Evolutionary conservation across 2,797 vertebrate species (phyloP).

Genomic region (Clarias fuscus): DNA sequence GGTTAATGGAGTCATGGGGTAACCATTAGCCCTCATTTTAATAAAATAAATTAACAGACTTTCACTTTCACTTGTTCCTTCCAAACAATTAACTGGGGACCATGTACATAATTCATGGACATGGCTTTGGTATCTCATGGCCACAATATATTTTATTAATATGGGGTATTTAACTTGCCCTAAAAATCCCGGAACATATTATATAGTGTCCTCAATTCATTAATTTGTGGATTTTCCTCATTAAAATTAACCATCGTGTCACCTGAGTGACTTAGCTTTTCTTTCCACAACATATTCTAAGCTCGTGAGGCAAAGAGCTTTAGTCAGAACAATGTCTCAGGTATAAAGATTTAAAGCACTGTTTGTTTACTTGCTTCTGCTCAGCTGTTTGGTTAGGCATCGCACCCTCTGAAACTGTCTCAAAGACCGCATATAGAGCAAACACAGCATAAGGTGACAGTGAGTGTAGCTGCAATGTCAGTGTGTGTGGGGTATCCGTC

Average conservation of each 20-base stretch:
- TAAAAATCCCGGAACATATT: not conserved
- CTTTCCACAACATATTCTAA: slow-evolving; percentile 9
- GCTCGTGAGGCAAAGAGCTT: not conserved
- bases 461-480: slow-evolving; percentile 70
- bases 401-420: not conserved
- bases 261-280: not conserved
- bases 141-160: not conserved
- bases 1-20: not conserved
- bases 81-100: not conserved
- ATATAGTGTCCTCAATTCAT: not conserved
- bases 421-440: slow-evolving; percentile 61
- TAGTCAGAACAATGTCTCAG: slow-evolving; percentile 2
- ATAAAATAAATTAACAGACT: not conserved
- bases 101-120: not conserved
- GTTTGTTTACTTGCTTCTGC: slow-evolving; percentile 41
- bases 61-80: not conserved
- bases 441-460: slow-evolving; percentile 72
- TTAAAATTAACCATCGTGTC: not conserved
- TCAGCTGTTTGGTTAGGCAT: slow-evolving; percentile 23
- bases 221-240: not conserved
- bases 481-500: slow-evolving; percentile 73
- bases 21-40: not conserved
- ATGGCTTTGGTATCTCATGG: not conserved
- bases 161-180: not conserved
- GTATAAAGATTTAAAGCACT: slow-evolving; percentile 53